Evolutionary conservation across 2,797 vertebrate genomes (phyloP).

Genomic region (Pseudopleuronectes americanus): DNA sequence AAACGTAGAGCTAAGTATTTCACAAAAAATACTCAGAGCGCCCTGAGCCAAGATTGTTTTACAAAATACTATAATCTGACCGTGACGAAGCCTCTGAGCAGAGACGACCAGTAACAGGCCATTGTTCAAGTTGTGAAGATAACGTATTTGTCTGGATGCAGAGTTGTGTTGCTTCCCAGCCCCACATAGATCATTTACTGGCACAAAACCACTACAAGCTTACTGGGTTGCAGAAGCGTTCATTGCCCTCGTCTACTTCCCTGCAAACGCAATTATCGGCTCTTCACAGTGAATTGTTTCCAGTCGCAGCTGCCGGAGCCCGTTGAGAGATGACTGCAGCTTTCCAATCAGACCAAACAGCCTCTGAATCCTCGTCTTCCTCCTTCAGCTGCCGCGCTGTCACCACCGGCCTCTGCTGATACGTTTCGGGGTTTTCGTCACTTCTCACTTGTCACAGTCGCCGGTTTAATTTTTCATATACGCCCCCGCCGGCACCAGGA

Average conservation of each 20-base stretch:
- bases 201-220: too few relatives aligned
- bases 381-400: neutral
- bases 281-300: slow-evolving; percentile 21
- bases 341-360: slow-evolving; percentile 20
- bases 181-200: too few relatives aligned
- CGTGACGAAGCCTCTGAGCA: slow-evolving; percentile 9
- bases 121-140: too few relatives aligned
- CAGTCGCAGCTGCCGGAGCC: slow-evolving; percentile 13
- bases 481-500: neutral
- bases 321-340: slow-evolving; percentile 35
- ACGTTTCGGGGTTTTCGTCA: slow-evolving; percentile 34
- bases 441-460: slow-evolving; percentile 34
- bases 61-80: slow-evolving; percentile 29
- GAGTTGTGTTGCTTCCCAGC: too few relatives aligned
- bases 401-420: too few relatives aligned
- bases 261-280: slow-evolving; percentile 30
- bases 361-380: slow-evolving; percentile 12
- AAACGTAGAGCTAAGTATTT: slow-evolving; percentile 13
- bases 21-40: slow-evolving; percentile 29
- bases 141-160: too few relatives aligned
- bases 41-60: slow-evolving; percentile 40
- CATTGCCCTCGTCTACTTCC: slow-evolving; percentile 17
- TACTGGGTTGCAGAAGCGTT: neutral
- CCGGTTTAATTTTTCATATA: slow-evolving; percentile 23
- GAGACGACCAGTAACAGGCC: too few relatives aligned